Percentiles rank a stretch among this genome's conserved stretches.
phyloP scores from a whole-genome alignment of 2,888 invertebrate genomes.

The Julus scanicus region DNA sequence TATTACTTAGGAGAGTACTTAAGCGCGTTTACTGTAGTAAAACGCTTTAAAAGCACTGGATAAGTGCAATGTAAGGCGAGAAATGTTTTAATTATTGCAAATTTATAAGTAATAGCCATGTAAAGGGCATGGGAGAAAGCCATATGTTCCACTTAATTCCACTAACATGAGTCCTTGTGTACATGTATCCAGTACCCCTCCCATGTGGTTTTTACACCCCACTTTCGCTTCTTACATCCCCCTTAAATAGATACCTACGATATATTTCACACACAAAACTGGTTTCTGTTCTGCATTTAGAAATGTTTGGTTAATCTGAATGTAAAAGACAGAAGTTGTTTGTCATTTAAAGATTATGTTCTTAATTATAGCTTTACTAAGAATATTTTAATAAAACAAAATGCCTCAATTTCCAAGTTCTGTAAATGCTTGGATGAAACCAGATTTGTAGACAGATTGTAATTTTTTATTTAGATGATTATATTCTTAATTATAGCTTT shows the following conservation, averaged over 20 bases:
- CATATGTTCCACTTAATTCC: slow-evolving; percentile 19
- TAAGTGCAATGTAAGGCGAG: slow-evolving; percentile 42
- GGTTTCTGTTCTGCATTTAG: not conserved
- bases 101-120: slow-evolving; percentile 38
- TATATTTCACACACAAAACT: no score
- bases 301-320: not conserved
- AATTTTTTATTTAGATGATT: no score
- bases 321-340: no score
- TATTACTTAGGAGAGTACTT: slow-evolving; percentile 36
- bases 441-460: no score
- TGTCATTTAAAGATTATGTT: no score
- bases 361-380: no score
- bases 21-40: slow-evolving; percentile 16
- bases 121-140: slow-evolving; percentile 15
- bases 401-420: no score
- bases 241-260: not conserved
- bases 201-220: not conserved
- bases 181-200: not conserved
- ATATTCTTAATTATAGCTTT: no score
- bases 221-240: not conserved
- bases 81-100: slow-evolving; percentile 42
- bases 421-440: no score
- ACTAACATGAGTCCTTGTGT: not conserved
- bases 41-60: slow-evolving; percentile 39
- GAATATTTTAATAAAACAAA: no score